Conservation (phyloP, 2,797 vertebrate species). For the Brachyrhaphis roseni region DNA sequence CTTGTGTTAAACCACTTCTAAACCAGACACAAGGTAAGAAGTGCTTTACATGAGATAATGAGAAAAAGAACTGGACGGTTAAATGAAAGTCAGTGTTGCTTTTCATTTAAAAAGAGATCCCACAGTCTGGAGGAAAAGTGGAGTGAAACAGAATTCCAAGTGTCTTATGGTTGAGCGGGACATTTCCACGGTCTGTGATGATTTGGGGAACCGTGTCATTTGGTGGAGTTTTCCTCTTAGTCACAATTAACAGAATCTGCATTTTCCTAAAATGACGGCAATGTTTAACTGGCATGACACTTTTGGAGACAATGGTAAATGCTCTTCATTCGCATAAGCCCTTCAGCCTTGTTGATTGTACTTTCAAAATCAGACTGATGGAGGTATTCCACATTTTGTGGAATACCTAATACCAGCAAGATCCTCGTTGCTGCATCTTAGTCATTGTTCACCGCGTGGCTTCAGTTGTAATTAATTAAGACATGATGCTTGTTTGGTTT, state of each 20-base stretch:
- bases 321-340: constrained; percentile 36
- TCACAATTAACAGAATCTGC: too few species aligned
- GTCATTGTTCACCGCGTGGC: constrained; percentile 52
- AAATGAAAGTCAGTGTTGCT: neutral
- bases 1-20: neutral
- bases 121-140: neutral
- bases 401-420: too few species aligned
- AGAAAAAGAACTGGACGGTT: neutral
- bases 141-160: neutral
- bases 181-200: neutral
- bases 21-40: neutral
- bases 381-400: constrained; percentile 62
- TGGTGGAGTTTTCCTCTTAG: neutral
- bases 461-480: constrained; percentile 63
- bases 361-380: constrained; percentile 65
- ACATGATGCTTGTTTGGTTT: constrained; percentile 48
- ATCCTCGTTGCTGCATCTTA: constrained; percentile 59
- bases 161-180: neutral
- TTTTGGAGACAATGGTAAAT: constrained; percentile 36
- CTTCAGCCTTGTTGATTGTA: constrained; percentile 45
- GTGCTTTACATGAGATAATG: neutral
- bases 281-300: constrained; percentile 11
- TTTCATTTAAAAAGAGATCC: neutral
- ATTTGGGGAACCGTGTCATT: neutral
- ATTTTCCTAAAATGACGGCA: neutral